phyloP scores from a whole-genome alignment of 1,140 invertebrate species.

The Physella acuta region DNA sequence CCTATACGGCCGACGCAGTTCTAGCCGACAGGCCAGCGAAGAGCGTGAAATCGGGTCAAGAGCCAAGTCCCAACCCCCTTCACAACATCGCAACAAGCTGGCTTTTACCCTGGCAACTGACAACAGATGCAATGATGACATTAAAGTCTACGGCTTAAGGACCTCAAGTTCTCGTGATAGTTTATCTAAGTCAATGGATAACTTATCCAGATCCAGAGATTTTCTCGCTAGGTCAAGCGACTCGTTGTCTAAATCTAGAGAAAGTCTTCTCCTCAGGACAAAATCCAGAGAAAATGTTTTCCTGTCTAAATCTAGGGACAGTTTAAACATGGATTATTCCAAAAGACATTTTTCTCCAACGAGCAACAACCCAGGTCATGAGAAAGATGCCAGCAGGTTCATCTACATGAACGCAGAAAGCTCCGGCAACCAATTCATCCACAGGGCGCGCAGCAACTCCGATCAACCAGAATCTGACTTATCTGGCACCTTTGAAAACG shows the following conservation, averaged over 20 bases:
- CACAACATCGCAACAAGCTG: neutral
- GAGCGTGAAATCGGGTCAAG: conserved; percentile 29
- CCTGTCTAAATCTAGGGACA: conserved; percentile 3
- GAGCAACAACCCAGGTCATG: conserved; percentile 8
- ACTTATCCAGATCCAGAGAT: conserved; percentile 13
- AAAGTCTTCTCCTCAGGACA: too few species aligned
- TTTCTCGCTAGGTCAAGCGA: conserved; percentile 10
- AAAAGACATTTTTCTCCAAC: neutral
- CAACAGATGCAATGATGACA: neutral
- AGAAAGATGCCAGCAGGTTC: conserved; percentile 20
- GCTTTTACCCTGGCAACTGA: neutral
- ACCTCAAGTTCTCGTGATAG: conserved; percentile 7
- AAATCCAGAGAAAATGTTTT: conserved; percentile 12
- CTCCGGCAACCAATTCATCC: conserved; percentile 30
- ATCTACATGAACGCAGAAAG: neutral
- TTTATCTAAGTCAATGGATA: conserved; percentile 2
- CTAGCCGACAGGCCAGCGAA: conserved; percentile 16
- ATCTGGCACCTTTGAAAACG: neutral
- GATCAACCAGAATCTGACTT: conserved; percentile 7
- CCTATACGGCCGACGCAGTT: conserved; percentile 22
- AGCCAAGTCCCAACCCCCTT: conserved; percentile 18
- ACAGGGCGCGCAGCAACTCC: conserved; percentile 6
- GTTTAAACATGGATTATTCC: neutral
- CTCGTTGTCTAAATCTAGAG: neutral
- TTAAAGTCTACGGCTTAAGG: neutral